These are phyloP conservation scores for Acomys russatus DNA, from an alignment of 2,797 vertebrate species.

Conservation along the genomic window DNA sequence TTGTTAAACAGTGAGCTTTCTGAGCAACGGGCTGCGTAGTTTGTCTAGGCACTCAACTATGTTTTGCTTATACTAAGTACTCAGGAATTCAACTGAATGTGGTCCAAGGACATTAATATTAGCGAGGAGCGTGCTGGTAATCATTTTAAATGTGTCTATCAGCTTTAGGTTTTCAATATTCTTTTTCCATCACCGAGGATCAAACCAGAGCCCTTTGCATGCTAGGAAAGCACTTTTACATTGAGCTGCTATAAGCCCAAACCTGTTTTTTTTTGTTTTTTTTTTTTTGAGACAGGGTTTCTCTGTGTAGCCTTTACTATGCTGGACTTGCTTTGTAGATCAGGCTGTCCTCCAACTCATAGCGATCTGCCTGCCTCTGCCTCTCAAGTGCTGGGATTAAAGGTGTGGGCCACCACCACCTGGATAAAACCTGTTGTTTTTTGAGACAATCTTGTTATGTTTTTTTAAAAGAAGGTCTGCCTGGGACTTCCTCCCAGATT, in stretches of 20 bases:
- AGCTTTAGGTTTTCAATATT: conserved; percentile 34
- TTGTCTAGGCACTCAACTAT: conserved; percentile 47
- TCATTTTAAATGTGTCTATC: conserved; percentile 52
- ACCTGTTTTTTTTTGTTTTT: neutral
- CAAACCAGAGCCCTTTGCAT: neutral
- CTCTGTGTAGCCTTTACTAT: neutral
- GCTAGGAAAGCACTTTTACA: neutral
- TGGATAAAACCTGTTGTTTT: too few relatives aligned
- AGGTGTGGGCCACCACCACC: too few relatives aligned
- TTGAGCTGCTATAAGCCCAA: neutral
- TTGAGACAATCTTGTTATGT: too few relatives aligned
- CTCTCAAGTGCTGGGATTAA: too few relatives aligned
- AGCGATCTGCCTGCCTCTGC: neutral
- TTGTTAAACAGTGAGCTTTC: conserved; percentile 63
- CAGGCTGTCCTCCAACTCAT: neutral
- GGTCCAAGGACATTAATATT: conserved; percentile 58
- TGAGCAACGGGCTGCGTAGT: conserved; percentile 18
- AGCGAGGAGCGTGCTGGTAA: conserved; percentile 32
- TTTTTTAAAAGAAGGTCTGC: too few relatives aligned
- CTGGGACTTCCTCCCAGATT: neutral
- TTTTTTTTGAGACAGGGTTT: neutral
- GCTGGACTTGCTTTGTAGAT: neutral
- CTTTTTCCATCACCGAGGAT: neutral
- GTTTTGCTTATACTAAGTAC: conserved; percentile 67
- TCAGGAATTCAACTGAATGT: conserved; percentile 59